Percentiles rank a stretch among this genome's conserved stretches.
Evolutionary conservation across 1,140 invertebrate species (phyloP).

Genomic region (Drosophila hydei): DNA sequence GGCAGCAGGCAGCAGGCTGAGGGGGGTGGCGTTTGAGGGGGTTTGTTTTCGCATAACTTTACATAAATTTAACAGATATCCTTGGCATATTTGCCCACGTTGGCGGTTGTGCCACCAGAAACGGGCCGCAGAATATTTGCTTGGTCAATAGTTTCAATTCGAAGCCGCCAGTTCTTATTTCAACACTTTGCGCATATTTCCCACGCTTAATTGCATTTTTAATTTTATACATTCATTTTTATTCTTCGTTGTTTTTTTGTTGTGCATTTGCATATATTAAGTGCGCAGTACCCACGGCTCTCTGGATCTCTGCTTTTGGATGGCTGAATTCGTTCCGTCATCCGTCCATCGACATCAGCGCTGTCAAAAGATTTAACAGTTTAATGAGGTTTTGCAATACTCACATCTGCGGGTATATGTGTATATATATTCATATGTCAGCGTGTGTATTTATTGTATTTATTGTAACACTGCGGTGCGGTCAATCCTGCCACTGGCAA

Average conservation of each 20-base stretch:
- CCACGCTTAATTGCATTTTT: conserved; percentile 62
- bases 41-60: conserved; percentile 63
- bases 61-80: conserved; percentile 74
- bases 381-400: conserved; percentile 76
- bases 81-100: conserved; percentile 59
- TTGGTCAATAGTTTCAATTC: conserved; percentile 69
- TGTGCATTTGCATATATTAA: conserved; percentile 26
- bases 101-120: conserved; percentile 3
- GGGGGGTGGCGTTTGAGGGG: not conserved
- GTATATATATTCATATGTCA: conserved; percentile 46
- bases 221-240: conserved; percentile 45
- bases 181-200: conserved; percentile 45
- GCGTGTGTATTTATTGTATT: conserved; percentile 77
- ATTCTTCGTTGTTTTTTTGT: conserved; percentile 1
- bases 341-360: conserved; percentile 32
- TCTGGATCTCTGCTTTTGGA: conserved; percentile 3
- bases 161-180: conserved; percentile 26
- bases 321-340: conserved; percentile 26
- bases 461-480: conserved; percentile 61
- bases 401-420: conserved; percentile 53
- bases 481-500: conserved; percentile 38
- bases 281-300: conserved; percentile 2
- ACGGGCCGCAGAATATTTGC: conserved; percentile 50
- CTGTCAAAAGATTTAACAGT: conserved; percentile 80
- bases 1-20: not conserved